These are phyloP conservation scores for Variabilichromis moorii DNA, from an alignment of 2,113 vertebrate species.

Conservation along the genomic window DNA sequence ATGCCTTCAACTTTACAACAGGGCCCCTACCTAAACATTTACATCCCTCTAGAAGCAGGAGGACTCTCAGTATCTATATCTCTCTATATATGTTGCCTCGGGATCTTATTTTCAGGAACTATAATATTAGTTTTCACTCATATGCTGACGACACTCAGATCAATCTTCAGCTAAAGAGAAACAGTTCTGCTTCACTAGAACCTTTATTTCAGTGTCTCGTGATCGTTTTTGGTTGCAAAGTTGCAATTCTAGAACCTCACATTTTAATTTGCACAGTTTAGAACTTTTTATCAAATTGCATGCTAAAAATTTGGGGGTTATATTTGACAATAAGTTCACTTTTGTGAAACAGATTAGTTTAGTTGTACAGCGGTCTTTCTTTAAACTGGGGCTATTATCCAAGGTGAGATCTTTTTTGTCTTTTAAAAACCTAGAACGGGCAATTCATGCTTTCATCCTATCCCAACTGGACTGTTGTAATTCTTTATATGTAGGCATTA, in stretches of 20 bases:
- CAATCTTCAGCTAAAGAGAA: neutral
- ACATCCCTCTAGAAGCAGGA: no score
- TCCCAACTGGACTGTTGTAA: neutral
- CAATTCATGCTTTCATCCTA: neutral
- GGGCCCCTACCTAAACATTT: no score
- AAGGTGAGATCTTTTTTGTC: neutral
- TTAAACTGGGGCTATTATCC: neutral
- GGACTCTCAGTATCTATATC: no score
- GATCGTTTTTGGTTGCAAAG: neutral
- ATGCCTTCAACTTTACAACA: no score
- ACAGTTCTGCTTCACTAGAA: neutral
- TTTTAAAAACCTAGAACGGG: fast-evolving
- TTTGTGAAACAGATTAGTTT: neutral
- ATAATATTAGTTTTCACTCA: neutral
- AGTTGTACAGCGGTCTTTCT: neutral
- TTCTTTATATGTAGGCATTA: neutral
- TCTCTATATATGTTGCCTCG: no score
- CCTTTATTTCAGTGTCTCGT: neutral
- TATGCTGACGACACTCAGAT: neutral
- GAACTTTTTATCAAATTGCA: neutral
- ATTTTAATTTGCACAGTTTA: neutral
- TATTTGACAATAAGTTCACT: neutral
- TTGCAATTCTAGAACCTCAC: neutral
- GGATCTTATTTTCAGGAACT: neutral
- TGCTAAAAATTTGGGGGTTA: neutral